Evolutionary conservation across 2,888 invertebrate genomes (phyloP).

Genomic region (Archips crataeganus): DNA sequence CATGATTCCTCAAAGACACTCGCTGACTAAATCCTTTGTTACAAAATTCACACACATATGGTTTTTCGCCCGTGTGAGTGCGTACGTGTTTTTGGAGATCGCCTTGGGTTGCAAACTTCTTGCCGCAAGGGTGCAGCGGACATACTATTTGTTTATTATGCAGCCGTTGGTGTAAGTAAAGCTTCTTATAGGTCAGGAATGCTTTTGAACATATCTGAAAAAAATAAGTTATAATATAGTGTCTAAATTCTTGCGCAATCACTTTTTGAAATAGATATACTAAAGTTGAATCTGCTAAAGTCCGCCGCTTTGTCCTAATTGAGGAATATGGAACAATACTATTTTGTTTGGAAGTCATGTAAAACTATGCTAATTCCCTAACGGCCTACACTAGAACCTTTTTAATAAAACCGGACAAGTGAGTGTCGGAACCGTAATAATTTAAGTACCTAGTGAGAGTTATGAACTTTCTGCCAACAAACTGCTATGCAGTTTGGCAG

Average conservation of each 20-base stretch:
- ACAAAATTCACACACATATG: slow-evolving; percentile 67
- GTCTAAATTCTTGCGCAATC: not conserved
- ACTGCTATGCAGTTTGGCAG: too few species aligned
- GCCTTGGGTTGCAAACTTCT: slow-evolving; percentile 69
- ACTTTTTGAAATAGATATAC: not conserved
- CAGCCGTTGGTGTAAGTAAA: slow-evolving; percentile 66
- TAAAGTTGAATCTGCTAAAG: not conserved
- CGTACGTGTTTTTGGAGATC: slow-evolving; percentile 74
- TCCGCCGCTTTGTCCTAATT: too few species aligned
- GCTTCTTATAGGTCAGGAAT: slow-evolving; percentile 63
- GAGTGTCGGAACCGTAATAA: too few species aligned
- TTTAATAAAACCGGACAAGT: too few species aligned
- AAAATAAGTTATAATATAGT: not conserved
- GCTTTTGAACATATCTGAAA: slow-evolving; percentile 69
- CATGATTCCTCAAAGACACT: slow-evolving; percentile 64
- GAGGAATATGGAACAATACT: too few species aligned
- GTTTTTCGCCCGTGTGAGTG: slow-evolving; percentile 75
- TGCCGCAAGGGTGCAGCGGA: slow-evolving; percentile 62
- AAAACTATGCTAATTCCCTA: too few species aligned
- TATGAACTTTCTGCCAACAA: too few species aligned
- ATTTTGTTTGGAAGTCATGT: too few species aligned
- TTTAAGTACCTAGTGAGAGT: too few species aligned
- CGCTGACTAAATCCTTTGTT: slow-evolving; percentile 66
- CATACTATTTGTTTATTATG: slow-evolving; percentile 67
- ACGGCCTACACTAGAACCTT: too few species aligned